Evolutionary conservation across 2,888 invertebrate genomes (phyloP), one percentile per base, ranked within the genome.

Genomic region (Dynastes grantii): DNA sequence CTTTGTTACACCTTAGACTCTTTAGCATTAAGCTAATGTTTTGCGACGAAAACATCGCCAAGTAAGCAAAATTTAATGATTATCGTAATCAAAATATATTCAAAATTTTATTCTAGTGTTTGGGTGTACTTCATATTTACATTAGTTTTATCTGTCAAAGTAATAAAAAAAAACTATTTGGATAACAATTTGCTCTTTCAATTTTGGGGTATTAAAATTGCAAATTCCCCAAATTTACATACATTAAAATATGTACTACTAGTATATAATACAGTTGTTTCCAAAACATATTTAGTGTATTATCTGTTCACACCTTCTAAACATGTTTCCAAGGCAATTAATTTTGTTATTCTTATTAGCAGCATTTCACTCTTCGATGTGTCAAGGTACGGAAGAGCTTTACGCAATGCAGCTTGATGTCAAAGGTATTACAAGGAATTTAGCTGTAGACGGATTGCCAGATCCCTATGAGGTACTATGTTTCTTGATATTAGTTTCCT

Each of bases 401-500:
- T 58, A 75, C 1, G 58, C 61, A 45, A 75, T 61, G 45, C 67
- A 77, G 55, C 65, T 29, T 40, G 65, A 65, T 32, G 8, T 53
- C 4, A n/a, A 27, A 40, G 78, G 73, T 13, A 75, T 76, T n/a
- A 76, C 68, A 2, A 76, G 29, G 53, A 37, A 32, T 27, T 63
- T 79, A 29, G 51, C 13, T 37, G 63, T 71, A 8, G 79, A 79
- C 27, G 68, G 67, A 40, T 58, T 79, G 32, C 68, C 70, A 51
- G 64, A 79, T 76, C 79, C 79, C 6, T 79, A 76, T 22, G 70
- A 79, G 71, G 79, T 79, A 63, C n/a, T n/a, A n/a, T 9, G 2
- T 22, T 6, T 22, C 8, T 58, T 58, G 6, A 16, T 58, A 58
- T 58, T 58, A 1, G 16, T 58, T 16, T 22, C 2, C 0, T 16